Base-by-base conservation (phyloP, 64 coral and sea anemone species). In the Montipora sp. region DNA sequence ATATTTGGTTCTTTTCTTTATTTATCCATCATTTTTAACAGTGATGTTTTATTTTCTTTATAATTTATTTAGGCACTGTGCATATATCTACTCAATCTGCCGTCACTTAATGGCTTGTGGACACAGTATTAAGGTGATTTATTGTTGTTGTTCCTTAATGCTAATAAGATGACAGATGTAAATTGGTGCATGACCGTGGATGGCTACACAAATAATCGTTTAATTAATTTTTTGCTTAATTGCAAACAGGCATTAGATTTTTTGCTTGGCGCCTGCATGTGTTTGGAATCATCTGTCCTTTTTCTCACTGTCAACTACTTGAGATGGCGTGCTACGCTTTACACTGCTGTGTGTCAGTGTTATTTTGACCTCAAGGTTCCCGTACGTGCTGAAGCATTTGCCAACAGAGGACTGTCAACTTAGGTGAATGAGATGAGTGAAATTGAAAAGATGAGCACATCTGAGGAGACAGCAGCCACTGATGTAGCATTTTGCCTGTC, bases 41-140 rank as follows among this genome's bases (percentile, higher is more conserved):
- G 23, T 24, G 23, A 24, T 24, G 23, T 15, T 80, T 80, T 19
- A 23, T 73, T 9, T 59, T 44, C 24, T 16, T 75, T 10, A n/a
- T 70, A 10, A n/a, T n/a, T n/a, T n/a, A n/a, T 84, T 22, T 46
- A 99, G 98, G 98, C 24, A 99, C 94, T 51, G 94, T 99, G 47
- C 98, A 99, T 68, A 24, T 24, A 94, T 99, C 16, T 99, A 99
- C 87, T 93, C 98, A 13, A 94, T 96, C 63, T 99, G 90, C n/a
- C 75, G 94, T 27, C 84, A 99, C 75, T 70, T 99, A 14, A 99
- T 99, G 98, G 79, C 89, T 8, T 84, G 87, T 78, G 98, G 98
- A 47, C 84, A 95, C 73, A 99, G 94, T 45, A 99, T 75, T 47
- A 94, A 96, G 98, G 98, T 99, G 50, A 55, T 14, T 0, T 63